These are phyloP conservation scores for Cyphotilapia sp. DNA, from an alignment of 2,113 vertebrate genomes.

Conservation along the genomic window DNA sequence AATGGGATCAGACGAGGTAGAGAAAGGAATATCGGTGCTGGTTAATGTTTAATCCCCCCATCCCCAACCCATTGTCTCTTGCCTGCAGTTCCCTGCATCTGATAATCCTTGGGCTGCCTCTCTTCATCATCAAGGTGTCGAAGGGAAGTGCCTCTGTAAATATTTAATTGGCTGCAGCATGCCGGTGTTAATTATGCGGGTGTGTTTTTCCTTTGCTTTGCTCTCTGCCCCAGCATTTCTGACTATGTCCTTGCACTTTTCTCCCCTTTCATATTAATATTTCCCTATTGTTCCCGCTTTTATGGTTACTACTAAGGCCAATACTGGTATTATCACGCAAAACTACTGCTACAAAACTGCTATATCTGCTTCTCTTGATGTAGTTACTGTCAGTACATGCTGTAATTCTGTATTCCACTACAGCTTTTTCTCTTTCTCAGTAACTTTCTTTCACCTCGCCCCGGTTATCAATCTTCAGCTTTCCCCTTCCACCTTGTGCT, in stretches of 20 bases:
- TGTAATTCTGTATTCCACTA: not conserved
- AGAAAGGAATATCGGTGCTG: slow-evolving; percentile 55
- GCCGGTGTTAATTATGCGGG: slow-evolving; percentile 68
- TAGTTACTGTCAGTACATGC: not conserved
- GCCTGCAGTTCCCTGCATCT: slow-evolving; percentile 53
- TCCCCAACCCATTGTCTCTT: slow-evolving; percentile 41
- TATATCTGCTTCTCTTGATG: not conserved
- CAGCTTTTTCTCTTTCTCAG: not conserved
- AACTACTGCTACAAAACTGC: not conserved
- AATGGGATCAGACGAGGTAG: slow-evolving; percentile 66
- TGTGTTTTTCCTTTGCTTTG: slow-evolving; percentile 34
- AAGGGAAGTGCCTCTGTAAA: slow-evolving; percentile 69
- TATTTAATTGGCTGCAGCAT: slow-evolving; percentile 76
- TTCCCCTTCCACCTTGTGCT: not conserved
- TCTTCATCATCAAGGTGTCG: slow-evolving; percentile 66
- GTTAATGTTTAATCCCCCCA: slow-evolving; percentile 70
- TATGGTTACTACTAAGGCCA: not conserved
- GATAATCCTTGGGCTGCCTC: slow-evolving; percentile 64
- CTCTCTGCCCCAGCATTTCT: not conserved
- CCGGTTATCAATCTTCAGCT: slow-evolving; percentile 5
- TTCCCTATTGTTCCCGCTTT: not conserved
- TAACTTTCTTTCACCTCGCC: not conserved
- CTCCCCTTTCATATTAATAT: not conserved
- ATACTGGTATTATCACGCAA: not conserved
- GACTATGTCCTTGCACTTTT: not conserved